phyloP scores from a whole-genome alignment of 2,888 invertebrate species.

The Lepas anatifera region DNA sequence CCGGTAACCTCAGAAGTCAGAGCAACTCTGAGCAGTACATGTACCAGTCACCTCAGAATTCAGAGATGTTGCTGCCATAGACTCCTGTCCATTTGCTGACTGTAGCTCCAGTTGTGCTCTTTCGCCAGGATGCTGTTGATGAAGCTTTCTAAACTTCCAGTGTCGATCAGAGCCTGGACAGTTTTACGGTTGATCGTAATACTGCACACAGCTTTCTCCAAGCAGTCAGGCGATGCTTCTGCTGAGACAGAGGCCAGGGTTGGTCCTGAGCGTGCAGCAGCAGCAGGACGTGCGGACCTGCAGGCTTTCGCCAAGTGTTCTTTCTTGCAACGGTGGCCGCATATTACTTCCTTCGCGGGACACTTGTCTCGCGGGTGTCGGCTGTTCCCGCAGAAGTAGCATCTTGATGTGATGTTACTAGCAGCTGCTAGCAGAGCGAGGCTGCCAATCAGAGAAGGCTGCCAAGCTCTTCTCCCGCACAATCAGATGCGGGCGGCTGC shows the following conservation, averaged over 20 bases:
- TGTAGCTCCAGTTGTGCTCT: background rate
- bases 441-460: background rate
- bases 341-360: background rate
- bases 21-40: too few relatives aligned
- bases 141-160: background rate
- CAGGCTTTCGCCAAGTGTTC: background rate
- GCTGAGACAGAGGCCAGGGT: background rate
- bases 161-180: background rate
- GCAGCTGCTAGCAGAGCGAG: background rate
- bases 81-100: background rate
- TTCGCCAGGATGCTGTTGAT: background rate
- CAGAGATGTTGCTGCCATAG: background rate
- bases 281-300: background rate
- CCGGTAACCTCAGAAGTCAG: too few relatives aligned
- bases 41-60: too few relatives aligned
- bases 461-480: background rate
- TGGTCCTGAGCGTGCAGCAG: background rate
- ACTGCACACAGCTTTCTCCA: background rate
- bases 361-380: background rate
- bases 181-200: background rate
- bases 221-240: background rate
- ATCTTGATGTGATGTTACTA: background rate
- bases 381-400: background rate
- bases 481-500: too few relatives aligned
- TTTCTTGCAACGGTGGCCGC: background rate